These are phyloP conservation scores for Drosophila pallidifrons DNA, from an alignment of 1,140 invertebrate species.

Conservation along the genomic window DNA sequence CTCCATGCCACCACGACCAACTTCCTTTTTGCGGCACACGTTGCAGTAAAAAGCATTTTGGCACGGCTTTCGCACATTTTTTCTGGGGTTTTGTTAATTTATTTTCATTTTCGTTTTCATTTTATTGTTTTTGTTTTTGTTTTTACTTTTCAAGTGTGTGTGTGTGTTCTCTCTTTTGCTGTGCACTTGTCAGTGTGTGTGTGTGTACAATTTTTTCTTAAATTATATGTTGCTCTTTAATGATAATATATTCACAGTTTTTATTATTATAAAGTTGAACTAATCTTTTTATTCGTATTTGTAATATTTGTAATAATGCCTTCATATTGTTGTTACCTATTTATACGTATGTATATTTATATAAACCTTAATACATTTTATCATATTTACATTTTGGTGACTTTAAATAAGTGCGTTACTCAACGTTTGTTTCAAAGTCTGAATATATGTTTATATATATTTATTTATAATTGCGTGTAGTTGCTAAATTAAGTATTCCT, in stretches of 20 bases:
- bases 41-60: slow-evolving; percentile 78
- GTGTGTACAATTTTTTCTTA: slow-evolving; percentile 67
- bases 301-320: slow-evolving; percentile 34
- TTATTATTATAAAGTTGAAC: slow-evolving; percentile 61
- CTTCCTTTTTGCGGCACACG: slow-evolving; percentile 27
- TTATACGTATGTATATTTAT: slow-evolving; percentile 28
- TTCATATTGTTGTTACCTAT: slow-evolving; percentile 49
- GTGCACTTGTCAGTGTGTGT: slow-evolving; percentile 37
- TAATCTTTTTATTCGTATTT: slow-evolving; percentile 53
- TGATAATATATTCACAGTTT: slow-evolving; percentile 78
- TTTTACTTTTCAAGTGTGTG: slow-evolving; percentile 47
- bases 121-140: slow-evolving; percentile 61
- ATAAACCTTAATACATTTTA: slow-evolving; percentile 29
- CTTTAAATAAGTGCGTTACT: slow-evolving; percentile 41
- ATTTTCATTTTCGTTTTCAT: slow-evolving; percentile 36
- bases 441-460: slow-evolving; percentile 22
- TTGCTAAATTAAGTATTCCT: slow-evolving; percentile 41
- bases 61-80: slow-evolving; percentile 53
- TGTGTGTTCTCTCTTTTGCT: slow-evolving; percentile 31
- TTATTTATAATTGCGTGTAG: not conserved
- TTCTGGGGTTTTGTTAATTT: slow-evolving; percentile 46
- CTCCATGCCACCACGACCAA: not conserved
- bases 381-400: slow-evolving; percentile 50
- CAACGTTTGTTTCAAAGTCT: slow-evolving; percentile 20
- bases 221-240: slow-evolving; percentile 74